Evolutionary conservation across 2,888 invertebrate species (phyloP), one percentile per base, ranked within the genome.

Genomic region (Sepioteuthis lessoniana): DNA sequence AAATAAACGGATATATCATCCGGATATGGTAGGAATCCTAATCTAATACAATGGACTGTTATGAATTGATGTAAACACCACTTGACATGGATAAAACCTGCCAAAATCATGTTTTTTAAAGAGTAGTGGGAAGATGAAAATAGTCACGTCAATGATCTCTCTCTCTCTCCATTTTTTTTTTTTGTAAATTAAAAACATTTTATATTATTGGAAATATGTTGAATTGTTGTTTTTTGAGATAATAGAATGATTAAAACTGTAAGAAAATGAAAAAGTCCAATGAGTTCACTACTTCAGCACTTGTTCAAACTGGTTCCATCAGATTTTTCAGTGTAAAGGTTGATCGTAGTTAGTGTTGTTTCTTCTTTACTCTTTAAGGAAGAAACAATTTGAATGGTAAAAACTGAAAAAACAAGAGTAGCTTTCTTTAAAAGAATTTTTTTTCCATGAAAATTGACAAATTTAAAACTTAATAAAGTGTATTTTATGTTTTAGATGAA

Each of bases 61-160:
- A 35, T 76, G n/a, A n/a, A 76, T 76, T 76, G n/a, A 76, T n/a
- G 76, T 76, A 76, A 76, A 76, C 76, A 76, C n/a, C 76, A 76
- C 76, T 76, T 76, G 76, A 76, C 76, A n/a, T 13, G n/a, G 5
- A 76, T 76, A 4, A 76, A 76, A 76, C 19, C 76, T 76, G 0
- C n/a, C 16, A 76, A 35, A n/a, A 35, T 76, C 76, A 13, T 76
- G n/a, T 76, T 16, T 35, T 1, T 76, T 13, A 13, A 35, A 55
- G n/a, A 4, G 13, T 76, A 35, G 19, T n/a, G 76, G 76, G n/a
- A 76, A 76, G 76, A 76, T n/a, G 13, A n/a, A 76, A 76, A 76
- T n/a, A 76, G n/a, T 35, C n/a, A 76, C n/a, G 76, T 76, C 76
- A n/a, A n/a, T 35, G 76, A 35, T 35, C 76, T 76, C n/a, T 19